Evolutionary conservation across 2,797 vertebrate species (phyloP), one percentile per base, ranked within the genome.

Genomic region (Dipus sagitta): DNA sequence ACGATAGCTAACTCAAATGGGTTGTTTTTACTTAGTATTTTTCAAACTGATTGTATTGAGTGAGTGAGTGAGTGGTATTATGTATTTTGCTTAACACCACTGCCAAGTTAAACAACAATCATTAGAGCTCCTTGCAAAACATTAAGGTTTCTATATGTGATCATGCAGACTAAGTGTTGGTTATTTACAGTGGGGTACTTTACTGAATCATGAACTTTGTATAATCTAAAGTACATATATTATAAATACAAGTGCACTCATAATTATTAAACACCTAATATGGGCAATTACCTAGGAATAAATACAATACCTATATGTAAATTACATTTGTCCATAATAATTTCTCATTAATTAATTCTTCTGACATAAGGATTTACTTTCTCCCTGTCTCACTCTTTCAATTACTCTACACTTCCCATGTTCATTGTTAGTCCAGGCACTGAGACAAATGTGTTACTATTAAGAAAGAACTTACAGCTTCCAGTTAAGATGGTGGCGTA

Each of bases 11-110:
- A 93, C 72, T 91, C 84, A 91, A 87, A 60, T 71, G 21, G 13
- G 14, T 38, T 90, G 20, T 74, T 78, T 88, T 89, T 85, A 71
- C 12, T 47, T 32, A 30, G 6, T 58, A 28, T 72, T 78, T 94
- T 92, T 7, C n/a, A 76, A 83, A 72, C 6, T 72, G 65, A 84
- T 42, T 82, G 72, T 58, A 90, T 13, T 65, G 34, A 97, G 88
- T 82, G 12, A 71, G 83, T 65, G 34, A 97, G 88, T 82, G 12
- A 71, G 83, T 65, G 62, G 47, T 75, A 24, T 89, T 13, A 14
- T 68, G 11, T 0, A 54, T 72, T 28, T 81, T 74, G 20, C 17
- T 82, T 60, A 85, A 78, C 2, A 90, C 6, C 3, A 74, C 32
- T 62, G 24, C 23, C 68, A 87, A 68, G 13, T 78, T 81, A 72